Evolutionary conservation across 2,797 vertebrate genomes (phyloP).

Genomic region (Pangasius krempfi): DNA sequence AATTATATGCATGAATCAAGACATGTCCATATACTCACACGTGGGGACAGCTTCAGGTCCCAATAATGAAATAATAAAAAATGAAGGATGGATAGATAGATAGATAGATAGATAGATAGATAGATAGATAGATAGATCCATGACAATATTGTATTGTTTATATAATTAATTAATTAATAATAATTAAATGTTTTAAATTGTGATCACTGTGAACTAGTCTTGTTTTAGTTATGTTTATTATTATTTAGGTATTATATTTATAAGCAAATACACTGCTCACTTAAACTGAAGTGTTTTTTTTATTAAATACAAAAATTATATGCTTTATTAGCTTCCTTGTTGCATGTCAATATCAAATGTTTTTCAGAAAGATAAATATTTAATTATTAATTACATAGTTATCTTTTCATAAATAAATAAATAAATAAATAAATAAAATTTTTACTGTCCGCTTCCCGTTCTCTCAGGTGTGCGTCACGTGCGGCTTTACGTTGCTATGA

Average conservation of each 20-base stretch:
- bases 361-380: neutral
- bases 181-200: neutral
- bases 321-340: neutral
- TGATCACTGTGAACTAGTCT: neutral
- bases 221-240: neutral
- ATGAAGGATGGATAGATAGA: neutral
- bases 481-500: conserved; percentile 57
- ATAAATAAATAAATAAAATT: neutral
- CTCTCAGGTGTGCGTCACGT: neutral
- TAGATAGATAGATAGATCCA: neutral
- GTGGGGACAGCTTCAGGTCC: neutral
- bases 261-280: neutral
- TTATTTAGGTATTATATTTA: neutral
- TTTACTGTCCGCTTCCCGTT: neutral
- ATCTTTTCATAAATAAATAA: neutral
- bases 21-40: neutral
- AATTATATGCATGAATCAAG: neutral
- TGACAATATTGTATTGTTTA: too few relatives aligned
- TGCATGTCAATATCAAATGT: neutral
- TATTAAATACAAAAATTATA: neutral
- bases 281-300: too few relatives aligned
- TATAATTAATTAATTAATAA: too few relatives aligned
- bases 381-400: neutral
- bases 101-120: neutral
- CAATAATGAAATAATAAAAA: neutral